Base-by-base conservation (phyloP, 1,140 invertebrate genomes). In the Diuraphis noxia region DNA sequence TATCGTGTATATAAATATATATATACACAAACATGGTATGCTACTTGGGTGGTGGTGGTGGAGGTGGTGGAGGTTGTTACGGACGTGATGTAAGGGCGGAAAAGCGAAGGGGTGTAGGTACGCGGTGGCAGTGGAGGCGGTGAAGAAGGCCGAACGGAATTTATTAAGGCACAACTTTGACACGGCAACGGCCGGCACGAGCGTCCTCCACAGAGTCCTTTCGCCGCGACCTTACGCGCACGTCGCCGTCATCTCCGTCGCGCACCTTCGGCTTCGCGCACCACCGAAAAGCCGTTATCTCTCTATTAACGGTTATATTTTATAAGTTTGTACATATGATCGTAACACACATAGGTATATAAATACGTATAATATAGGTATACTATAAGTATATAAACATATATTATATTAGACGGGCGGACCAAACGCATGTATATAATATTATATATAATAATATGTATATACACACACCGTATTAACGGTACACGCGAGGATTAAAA, bases 401-500 rank as follows among this genome's bases (percentile, higher is more conserved):
- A 63, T 13, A 63, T 63, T n/a, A 63, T 63, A 63, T 56, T 56
- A 63, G 2, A n/a, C 30, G 56, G 25, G n/a, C 30, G 30, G 30
- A 30, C 30, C 46, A 6, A 49, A 10, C 30, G n/a, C n/a, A 2
- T 30, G 25, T 63, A 63, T 77, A 19, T 77, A 77, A 36, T 77
- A 36, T 34, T 77, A n/a, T 72, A 30, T 56, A 36, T 36, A 79
- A n/a, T 77, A 34, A n/a, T n/a, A n/a, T n/a, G 46, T 40, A 38
- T 38, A 23, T 82, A 82, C 7, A 72, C 30, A n/a, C 13, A 72
- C 56, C 56, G 13, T 82, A 86, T 86, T 86, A 86, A 46, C 34
- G 41, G 46, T 49, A 34, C n/a, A 86, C 41, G 82, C 38, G 84
- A 86, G 41, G 41, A 86, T 86, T 86, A 86, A 86, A 86, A 86